Conservation (phyloP, 2,888 invertebrate species). For the Acanthoscelides obtectus region DNA sequence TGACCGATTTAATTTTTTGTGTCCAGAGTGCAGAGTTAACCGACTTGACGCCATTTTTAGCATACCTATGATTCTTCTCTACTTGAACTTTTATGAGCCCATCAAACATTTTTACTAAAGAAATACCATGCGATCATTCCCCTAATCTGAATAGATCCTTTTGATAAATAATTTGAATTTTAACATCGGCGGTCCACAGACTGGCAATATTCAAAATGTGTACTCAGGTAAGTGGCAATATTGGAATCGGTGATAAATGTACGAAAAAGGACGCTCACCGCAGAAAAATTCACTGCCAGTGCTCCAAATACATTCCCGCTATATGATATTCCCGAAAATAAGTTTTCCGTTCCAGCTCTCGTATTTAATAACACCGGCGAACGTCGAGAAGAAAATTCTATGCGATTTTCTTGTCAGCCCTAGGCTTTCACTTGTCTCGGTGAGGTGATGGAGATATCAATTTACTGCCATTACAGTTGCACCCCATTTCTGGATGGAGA, state of each 20-base stretch:
- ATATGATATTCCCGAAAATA: not conserved
- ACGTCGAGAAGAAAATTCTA: constrained; percentile 3
- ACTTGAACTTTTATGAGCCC: no score
- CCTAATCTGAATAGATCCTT: no score
- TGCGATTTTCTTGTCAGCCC: constrained; percentile 12
- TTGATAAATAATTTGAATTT: not conserved
- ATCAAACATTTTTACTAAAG: no score
- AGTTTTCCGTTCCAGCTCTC: not conserved
- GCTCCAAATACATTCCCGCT: not conserved
- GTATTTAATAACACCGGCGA: not conserved
- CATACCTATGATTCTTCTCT: no score
- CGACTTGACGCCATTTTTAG: no score
- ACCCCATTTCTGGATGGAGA: not conserved
- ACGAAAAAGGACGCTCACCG: not conserved
- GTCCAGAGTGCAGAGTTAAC: no score
- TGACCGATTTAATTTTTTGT: no score
- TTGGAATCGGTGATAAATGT: not conserved
- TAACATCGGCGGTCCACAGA: not conserved
- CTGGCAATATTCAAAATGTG: not conserved
- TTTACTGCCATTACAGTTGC: constrained; percentile 9
- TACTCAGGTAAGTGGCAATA: not conserved
- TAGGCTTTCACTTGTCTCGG: constrained; percentile 14
- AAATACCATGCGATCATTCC: no score
- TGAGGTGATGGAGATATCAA: constrained; percentile 11
- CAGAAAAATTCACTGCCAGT: not conserved